Evolutionary conservation across 2,797 vertebrate species (phyloP).

Genomic region (Psittacula derbiana): DNA sequence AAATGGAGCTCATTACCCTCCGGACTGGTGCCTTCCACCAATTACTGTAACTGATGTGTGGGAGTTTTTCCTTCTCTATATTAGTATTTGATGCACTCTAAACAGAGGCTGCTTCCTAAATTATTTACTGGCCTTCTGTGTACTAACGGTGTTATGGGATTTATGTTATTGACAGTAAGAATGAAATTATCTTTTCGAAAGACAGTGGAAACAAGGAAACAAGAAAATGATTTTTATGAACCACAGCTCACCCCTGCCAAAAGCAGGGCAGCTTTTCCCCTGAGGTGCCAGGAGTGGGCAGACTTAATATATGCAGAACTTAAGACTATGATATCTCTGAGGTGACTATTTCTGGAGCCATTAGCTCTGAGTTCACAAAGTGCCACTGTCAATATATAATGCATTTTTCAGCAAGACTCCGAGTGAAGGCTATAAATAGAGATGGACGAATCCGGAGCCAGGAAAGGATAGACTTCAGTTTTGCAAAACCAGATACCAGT

Average conservation of each 20-base stretch:
- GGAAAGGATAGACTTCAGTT: neutral
- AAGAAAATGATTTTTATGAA: neutral
- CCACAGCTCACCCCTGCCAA: neutral
- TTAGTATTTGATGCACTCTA: constrained; percentile 43
- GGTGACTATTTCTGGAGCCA: constrained; percentile 40
- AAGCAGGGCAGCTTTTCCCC: neutral
- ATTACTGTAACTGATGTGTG: constrained; percentile 45
- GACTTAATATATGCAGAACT: neutral
- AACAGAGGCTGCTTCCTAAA: constrained; percentile 50
- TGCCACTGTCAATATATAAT: constrained; percentile 13
- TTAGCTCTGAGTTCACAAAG: neutral
- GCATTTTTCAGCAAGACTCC: constrained; percentile 19
- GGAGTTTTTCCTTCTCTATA: constrained; percentile 34
- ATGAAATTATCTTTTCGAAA: neutral
- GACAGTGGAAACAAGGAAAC: neutral
- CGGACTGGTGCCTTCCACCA: constrained; percentile 39
- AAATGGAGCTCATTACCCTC: constrained; percentile 66
- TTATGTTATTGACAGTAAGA: constrained; percentile 22
- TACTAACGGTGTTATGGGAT: constrained; percentile 4
- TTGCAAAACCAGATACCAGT: constrained; percentile 13
- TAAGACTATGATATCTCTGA: neutral
- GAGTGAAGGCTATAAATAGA: constrained; percentile 4
- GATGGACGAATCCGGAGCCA: neutral
- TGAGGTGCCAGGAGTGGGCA: neutral
- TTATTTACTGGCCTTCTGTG: constrained; percentile 52